A percentile compares a stretch with the other conserved stretches of the same genome.
phyloP scores from a whole-genome alignment of 2,888 invertebrate species.

The Myopa testacea region DNA sequence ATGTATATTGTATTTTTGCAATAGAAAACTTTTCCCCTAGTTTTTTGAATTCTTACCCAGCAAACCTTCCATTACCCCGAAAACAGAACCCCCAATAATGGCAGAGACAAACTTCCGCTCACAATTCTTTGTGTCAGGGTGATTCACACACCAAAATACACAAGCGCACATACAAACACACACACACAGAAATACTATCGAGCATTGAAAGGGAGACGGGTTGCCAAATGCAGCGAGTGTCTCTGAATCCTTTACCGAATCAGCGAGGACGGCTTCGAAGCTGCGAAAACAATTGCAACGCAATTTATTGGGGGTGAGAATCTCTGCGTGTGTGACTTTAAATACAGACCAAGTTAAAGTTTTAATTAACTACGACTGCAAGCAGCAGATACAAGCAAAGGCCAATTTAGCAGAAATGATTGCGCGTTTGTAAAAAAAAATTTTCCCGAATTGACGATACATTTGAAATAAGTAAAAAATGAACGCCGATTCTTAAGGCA shows the following conservation, averaged over 20 bases:
- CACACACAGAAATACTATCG: not conserved
- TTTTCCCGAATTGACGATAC: constrained; percentile 20
- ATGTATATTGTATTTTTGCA: not conserved
- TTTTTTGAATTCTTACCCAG: not conserved
- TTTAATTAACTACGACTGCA: constrained; percentile 8
- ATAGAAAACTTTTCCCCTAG: not conserved
- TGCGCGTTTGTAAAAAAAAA: constrained; percentile 31
- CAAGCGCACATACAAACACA: not conserved
- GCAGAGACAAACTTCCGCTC: constrained; percentile 23
- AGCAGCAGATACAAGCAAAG: not conserved
- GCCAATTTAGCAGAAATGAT: constrained; percentile 4
- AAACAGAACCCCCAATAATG: not conserved
- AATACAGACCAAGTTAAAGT: constrained; percentile 5
- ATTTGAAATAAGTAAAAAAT: constrained; percentile 18
- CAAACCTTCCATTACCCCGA: no score
- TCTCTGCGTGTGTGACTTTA: constrained; percentile 16
- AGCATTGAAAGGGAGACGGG: no score
- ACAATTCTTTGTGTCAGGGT: constrained; percentile 26
- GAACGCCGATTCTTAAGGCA: not conserved
- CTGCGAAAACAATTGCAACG: not conserved
- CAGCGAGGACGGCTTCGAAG: not conserved
- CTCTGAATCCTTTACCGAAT: constrained; percentile 24
- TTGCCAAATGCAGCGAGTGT: not conserved
- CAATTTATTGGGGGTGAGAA: not conserved
- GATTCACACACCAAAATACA: constrained; percentile 27